Evolutionary conservation across 2,113 vertebrate species (phyloP), one percentile per base, ranked within the genome.

Genomic region (Notothenia coriiceps): DNA sequence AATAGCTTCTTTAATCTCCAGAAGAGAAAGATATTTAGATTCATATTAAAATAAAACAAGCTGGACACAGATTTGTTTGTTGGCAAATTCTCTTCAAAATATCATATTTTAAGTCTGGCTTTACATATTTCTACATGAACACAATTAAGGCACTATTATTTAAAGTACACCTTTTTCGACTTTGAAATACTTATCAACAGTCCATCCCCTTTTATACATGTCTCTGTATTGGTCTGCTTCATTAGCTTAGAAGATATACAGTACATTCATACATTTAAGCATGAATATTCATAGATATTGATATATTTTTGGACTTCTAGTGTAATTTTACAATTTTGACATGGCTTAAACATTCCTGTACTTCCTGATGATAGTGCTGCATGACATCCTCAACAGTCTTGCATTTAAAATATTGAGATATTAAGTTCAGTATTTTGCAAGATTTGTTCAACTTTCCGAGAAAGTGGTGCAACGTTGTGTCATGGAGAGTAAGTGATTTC

Each of bases 401-500:
- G 20, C 5, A 78, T 47, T 8, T 8, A 25, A 25, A 46, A 56
- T 79, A 64, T 15, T 8, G 12, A 10, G 35, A 17, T 12, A 13
- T 44, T 54, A 57, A 55, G 2, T 20, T 5, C 6, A 40, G 35
- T 40, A 40, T 40, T 29, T 29, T 29, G 29, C 3, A 3, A 29
- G 29, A 29, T 29, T 40, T 35, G 33, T 33, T 56, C 9, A 25
- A 5, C 13, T 18, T 69, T 29, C 5, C 2, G 17, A 7, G 29
- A 9, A 68, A 44, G 51, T 67, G 33, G 22, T 64, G 75, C 25
- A 61, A 63, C 49, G 70, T 74, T 81, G 50, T 59, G 17, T 63
- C 51, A 79, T 52, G 4, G 33, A 66, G 70, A 70, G 82, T 20
- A 79, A 77, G 46, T 70, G 54, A 65, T 57, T 76, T 72, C 57